Conservation (phyloP, 2,888 invertebrate species). For the Orthonychiurus folsomi region DNA sequence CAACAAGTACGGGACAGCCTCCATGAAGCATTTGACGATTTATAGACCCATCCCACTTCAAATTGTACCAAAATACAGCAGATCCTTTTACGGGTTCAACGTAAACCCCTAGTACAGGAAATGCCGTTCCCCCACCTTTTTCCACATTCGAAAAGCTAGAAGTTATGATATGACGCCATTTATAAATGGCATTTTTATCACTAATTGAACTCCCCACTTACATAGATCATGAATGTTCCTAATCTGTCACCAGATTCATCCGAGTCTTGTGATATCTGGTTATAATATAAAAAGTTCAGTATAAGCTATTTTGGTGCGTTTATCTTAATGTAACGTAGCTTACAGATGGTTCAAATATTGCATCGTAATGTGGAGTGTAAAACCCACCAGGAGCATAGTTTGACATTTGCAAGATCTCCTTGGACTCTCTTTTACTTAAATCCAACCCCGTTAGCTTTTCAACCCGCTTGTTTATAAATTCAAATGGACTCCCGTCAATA, state of each 20-base stretch:
- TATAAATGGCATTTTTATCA: background rate
- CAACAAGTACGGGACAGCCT: conserved; percentile 48
- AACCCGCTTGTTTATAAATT: background rate
- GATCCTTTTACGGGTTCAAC: background rate
- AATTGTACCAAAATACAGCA: conserved; percentile 41
- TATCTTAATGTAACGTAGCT: too few species aligned
- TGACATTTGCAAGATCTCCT: background rate
- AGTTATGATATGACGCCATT: background rate
- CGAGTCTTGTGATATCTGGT: too few species aligned
- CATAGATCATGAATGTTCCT: conserved; percentile 5
- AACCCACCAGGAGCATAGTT: background rate
- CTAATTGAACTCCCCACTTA: too few species aligned
- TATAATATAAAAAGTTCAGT: too few species aligned
- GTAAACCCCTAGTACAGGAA: background rate
- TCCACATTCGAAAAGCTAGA: conserved; percentile 2
- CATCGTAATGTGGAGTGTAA: background rate
- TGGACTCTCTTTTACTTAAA: background rate
- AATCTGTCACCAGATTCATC: background rate
- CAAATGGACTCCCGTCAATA: background rate
- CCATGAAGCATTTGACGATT: conserved; percentile 46
- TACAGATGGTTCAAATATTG: background rate
- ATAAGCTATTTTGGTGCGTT: too few species aligned
- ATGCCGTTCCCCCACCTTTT: background rate
- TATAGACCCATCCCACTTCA: conserved; percentile 44
- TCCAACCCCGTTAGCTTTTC: background rate